Evolutionary conservation across 2,113 vertebrate genomes (phyloP), one percentile per base, ranked within the genome.

Genomic region (Myxocyprinus asiaticus): DNA sequence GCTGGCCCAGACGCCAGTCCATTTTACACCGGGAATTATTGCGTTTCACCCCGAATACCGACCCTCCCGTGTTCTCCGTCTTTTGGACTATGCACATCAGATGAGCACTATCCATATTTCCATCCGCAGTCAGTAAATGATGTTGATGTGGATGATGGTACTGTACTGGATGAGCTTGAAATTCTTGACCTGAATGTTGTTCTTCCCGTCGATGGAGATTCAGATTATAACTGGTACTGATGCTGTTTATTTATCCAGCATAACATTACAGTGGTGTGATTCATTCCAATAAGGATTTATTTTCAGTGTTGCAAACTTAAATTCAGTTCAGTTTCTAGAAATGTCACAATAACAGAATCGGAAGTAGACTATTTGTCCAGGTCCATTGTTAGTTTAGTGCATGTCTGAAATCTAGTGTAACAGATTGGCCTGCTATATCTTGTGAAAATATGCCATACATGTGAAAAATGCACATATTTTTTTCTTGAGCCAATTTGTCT

Each of bases 181-280:
- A 79, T 94, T n/a, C 84, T 99, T 90, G 95, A 98, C 83, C 90
- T 97, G 71, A 91, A 91, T 84, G 82, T 83, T 81, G 67, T 93
- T 48, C 88, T 92, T 5, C 86, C 91, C n/a, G 75, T 86, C 56
- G 87, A 86, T 1, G 86, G 76, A 77, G 88, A 94, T 76, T 87
- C 94, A n/a, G 95, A 93, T 69, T 92, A 98, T 75, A 93, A 91
- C 88, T 99, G 97, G 97, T 99, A 94, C 77, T 78, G 65, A 63
- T 66, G 11, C 50, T 53, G 50, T 44, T 59, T 82, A 66, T 67
- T n/a, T 51, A 12, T 58, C 33, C 50, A 67, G 44, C 50, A 59
- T 14, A 56, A 10, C 42, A 7, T 33, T 33, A 33, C 22, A 33
- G 22, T 33, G 22, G 50, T 33, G 12, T n/a, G 8, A 4, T 70